These are phyloP conservation scores for Tokudaia tokunoshimensis DNA, from an alignment of 2,797 vertebrate genomes.

Conservation along the genomic window DNA sequence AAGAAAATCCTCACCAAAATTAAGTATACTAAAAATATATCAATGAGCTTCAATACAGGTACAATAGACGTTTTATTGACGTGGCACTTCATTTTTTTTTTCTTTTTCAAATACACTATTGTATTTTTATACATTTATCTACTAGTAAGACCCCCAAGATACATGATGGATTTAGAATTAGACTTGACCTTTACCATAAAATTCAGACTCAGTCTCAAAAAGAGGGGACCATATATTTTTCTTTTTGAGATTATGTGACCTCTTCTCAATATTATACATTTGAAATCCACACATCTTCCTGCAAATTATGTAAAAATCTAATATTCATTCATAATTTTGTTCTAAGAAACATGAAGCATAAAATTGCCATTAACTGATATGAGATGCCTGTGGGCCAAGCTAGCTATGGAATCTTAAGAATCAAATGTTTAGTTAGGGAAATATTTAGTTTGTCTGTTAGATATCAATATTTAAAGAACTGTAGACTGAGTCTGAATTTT, in stretches of 20 bases:
- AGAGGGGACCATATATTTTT: neutral
- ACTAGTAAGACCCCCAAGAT: too few relatives aligned
- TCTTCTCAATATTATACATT: neutral
- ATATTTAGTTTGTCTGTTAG: conserved; percentile 1
- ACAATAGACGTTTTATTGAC: neutral
- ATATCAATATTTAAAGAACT: neutral
- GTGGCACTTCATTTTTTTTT: neutral
- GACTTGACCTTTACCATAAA: too few relatives aligned
- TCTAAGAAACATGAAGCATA: neutral
- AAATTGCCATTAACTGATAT: neutral
- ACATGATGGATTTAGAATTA: neutral
- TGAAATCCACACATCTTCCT: neutral
- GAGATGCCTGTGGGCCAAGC: neutral
- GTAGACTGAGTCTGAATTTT: conserved; percentile 1
- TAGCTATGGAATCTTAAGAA: neutral
- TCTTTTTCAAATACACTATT: neutral
- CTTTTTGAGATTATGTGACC: neutral
- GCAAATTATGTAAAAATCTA: neutral
- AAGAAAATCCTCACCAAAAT: neutral
- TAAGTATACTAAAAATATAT: neutral
- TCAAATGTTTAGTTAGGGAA: neutral
- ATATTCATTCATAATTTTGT: neutral
- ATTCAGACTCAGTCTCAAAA: too few relatives aligned
- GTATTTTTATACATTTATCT: neutral
- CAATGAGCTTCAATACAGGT: neutral